Evolutionary conservation across 2,113 vertebrate species (phyloP), one percentile per base, ranked within the genome.

Genomic region (Spea multiplicata): DNA sequence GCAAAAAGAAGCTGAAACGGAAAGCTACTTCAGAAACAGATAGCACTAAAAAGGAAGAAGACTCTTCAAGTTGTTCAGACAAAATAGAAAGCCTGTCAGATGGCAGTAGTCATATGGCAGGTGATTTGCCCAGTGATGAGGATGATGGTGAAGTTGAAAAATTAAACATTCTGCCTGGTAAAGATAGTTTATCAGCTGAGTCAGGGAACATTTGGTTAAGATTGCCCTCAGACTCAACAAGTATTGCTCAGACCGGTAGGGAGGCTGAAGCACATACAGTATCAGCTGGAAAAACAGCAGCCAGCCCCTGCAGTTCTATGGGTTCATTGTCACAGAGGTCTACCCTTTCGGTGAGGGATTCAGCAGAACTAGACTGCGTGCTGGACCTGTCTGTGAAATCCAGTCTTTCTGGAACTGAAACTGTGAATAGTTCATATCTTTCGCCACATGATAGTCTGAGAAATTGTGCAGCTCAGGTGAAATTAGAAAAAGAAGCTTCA

Each of bases 351-450:
- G 90, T 95, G 87, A 92, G 95, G 90, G 94, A 94, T 89, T 95
- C 95, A n/a, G 94, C 93, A 83, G 97, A 98, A 86, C 94, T 94
- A 81, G 97, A 99, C 91, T 98, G 96, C 81, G 97, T 97, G 89
- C 93, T 99, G 92, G 97, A 99, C 93, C 94, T 99, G 91, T 99
- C 97, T 81, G 96, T 99, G 85, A 99, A 97, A 90, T 97, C 97
- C 68, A 89, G 91, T 78, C 90, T 95, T 80, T 91, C 93, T 73
- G 95, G 93, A 88, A 94, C 95, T 90, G 94, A 96, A 87, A 93
- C 91, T 88, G 82, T 91, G 89, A 94, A 94, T 90, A 94, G 93
- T 90, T 93, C 95, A 78, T 99, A 95, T 88, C 95, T 96, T 88
- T 94, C 94, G 82, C 93, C 96, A 45, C 95, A 96, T 81, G 96